Conservation (phyloP, 2,113 vertebrate genomes). For the Sarotherodon lohbergeri region DNA sequence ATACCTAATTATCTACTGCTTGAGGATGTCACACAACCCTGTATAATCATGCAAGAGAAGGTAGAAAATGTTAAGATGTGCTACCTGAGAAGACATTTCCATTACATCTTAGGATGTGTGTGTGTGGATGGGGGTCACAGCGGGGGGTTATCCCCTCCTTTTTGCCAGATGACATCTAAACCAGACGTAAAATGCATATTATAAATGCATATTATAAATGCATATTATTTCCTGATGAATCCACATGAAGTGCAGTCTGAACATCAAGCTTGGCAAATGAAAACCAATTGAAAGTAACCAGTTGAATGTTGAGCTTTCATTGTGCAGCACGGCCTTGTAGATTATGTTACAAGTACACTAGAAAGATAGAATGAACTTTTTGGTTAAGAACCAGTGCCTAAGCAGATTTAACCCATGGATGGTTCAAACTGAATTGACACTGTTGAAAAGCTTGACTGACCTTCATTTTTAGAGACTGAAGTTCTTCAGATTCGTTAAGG, state of each 20-base stretch:
- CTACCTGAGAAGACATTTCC: background rate
- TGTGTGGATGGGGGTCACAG: background rate
- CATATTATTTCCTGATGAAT: background rate
- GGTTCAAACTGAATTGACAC: background rate
- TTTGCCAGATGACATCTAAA: background rate
- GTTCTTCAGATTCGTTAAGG: background rate
- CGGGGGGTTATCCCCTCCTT: accelerated
- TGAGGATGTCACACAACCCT: background rate
- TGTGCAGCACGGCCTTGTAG: background rate
- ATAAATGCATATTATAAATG: background rate
- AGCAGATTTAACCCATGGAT: background rate
- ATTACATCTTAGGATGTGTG: background rate
- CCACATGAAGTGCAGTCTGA: background rate
- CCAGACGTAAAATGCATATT: background rate
- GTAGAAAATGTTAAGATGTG: background rate
- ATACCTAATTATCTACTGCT: conserved; percentile 10
- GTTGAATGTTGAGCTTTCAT: background rate
- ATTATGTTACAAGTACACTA: background rate
- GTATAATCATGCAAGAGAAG: background rate
- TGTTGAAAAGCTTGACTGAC: background rate
- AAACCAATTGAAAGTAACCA: background rate
- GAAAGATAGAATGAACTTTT: background rate
- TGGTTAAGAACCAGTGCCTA: background rate
- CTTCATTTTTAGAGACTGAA: background rate
- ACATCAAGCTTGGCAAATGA: background rate